Evolutionary conservation across 2,888 invertebrate genomes (phyloP).

Genomic region (Eupithecia vulgata): DNA sequence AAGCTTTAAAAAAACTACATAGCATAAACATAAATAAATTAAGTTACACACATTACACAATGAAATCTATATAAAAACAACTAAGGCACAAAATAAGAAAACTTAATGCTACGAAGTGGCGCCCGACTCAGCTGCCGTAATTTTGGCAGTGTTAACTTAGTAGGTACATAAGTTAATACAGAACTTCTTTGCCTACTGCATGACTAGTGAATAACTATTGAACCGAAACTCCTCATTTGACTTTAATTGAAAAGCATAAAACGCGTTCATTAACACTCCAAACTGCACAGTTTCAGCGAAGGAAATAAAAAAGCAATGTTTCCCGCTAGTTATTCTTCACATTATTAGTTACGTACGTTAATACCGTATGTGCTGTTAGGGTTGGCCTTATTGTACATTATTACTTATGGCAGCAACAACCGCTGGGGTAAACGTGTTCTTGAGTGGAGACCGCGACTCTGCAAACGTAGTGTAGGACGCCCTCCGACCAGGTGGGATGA

Average conservation of each 20-base stretch:
- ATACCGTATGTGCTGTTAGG: conserved; percentile 42
- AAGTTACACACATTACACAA: too few species aligned
- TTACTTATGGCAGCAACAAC: too few species aligned
- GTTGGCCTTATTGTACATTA: conserved; percentile 37
- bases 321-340: conserved; percentile 45
- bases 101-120: too few species aligned
- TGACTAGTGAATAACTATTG: not conserved
- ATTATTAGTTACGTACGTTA: conserved; percentile 63
- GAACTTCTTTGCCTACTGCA: not conserved
- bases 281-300: conserved; percentile 34
- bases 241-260: conserved; percentile 35
- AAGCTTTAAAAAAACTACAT: too few species aligned
- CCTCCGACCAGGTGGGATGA: too few species aligned
- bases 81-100: too few species aligned
- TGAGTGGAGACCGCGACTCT: too few species aligned
- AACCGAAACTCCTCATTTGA: not conserved
- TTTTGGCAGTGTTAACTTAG: not conserved
- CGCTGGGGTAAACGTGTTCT: too few species aligned
- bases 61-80: too few species aligned
- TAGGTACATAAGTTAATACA: not conserved
- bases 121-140: too few species aligned
- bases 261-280: conserved; percentile 35
- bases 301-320: conserved; percentile 31
- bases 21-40: too few species aligned
- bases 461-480: too few species aligned